Evolutionary conservation across 2,888 invertebrate species (phyloP).

Genomic region (Dicycla oo): DNA sequence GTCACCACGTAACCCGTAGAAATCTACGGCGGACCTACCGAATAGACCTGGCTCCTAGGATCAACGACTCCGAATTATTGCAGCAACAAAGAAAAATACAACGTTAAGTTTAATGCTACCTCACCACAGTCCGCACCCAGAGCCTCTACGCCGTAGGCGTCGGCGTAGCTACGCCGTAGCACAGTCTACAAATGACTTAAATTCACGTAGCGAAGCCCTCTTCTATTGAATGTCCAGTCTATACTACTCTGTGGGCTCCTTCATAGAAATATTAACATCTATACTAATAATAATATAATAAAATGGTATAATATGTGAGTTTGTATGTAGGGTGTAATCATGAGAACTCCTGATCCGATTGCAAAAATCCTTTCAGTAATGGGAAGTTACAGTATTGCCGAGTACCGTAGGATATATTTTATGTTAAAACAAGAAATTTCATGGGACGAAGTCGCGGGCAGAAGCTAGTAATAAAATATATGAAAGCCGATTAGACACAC

Average conservation of each 20-base stretch:
- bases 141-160: conserved; percentile 42
- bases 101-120: neutral
- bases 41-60: neutral
- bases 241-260: neutral
- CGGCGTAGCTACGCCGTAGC: conserved; percentile 34
- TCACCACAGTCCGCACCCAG: neutral
- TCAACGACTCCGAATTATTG: neutral
- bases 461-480: neutral
- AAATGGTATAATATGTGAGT: neutral
- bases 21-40: neutral
- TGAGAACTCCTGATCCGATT: neutral
- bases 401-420: neutral
- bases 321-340: neutral
- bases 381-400: neutral
- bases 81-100: neutral
- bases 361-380: neutral
- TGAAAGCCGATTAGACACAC: neutral
- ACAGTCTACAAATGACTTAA: conserved; percentile 1
- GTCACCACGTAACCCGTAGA: neutral
- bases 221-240: neutral
- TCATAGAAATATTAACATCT: neutral
- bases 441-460: too few species aligned
- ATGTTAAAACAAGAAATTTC: neutral
- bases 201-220: neutral
- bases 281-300: neutral